Conservation (phyloP, 2,888 invertebrate genomes). For the Sceliomorpha sp. region DNA sequence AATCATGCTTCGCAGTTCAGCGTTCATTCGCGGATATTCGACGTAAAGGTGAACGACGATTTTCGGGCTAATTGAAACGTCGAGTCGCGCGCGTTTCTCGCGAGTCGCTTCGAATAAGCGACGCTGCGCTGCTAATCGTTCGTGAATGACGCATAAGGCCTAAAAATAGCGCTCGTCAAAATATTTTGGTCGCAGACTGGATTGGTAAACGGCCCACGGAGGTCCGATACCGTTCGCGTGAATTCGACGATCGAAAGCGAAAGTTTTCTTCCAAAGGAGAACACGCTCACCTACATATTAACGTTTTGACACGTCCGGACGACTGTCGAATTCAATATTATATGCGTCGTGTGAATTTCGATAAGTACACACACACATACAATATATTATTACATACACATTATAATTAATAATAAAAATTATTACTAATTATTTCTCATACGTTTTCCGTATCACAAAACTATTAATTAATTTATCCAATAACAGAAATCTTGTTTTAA, state of each 20-base stretch:
- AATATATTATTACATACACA: too few relatives aligned
- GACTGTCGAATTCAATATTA: too few relatives aligned
- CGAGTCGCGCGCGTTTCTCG: constrained; percentile 19
- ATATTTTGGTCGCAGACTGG: constrained; percentile 60
- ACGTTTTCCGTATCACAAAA: too few relatives aligned
- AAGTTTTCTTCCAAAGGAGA: constrained; percentile 10
- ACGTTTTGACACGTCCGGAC: too few relatives aligned
- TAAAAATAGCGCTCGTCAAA: constrained; percentile 62
- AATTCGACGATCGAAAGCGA: constrained; percentile 17
- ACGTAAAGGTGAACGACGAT: background rate
- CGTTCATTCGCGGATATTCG: background rate
- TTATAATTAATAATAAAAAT: too few relatives aligned
- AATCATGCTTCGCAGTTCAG: too few relatives aligned
- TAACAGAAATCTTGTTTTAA: too few relatives aligned
- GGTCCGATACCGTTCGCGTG: constrained; percentile 12
- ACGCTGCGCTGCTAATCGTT: constrained; percentile 60
- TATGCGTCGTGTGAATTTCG: too few relatives aligned
- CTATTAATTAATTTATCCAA: too few relatives aligned
- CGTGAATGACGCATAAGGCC: constrained; percentile 58
- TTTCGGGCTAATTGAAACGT: constrained; percentile 7
- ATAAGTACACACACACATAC: too few relatives aligned
- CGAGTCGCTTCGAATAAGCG: constrained; percentile 10
- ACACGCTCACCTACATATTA: background rate
- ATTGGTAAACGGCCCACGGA: constrained; percentile 46
- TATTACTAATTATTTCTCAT: too few relatives aligned